These are phyloP conservation scores for Phrynocephalus vlangalii DNA, from an alignment of 2,797 vertebrate genomes.

Conservation along the genomic window DNA sequence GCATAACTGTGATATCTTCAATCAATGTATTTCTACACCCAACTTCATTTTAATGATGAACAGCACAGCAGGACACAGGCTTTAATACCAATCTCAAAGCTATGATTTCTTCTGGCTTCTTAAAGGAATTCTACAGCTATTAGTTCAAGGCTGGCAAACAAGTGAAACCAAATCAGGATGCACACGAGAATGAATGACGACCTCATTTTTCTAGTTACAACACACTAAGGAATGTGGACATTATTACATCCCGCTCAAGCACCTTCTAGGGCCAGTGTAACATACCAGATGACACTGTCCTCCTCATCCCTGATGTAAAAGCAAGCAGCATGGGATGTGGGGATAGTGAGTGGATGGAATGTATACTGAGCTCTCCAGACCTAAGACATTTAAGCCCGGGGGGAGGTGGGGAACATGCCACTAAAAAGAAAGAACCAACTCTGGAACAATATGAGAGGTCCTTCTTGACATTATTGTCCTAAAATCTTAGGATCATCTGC, in stretches of 20 bases:
- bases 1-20: constrained; percentile 2
- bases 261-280: background rate
- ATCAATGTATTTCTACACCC: constrained; percentile 23
- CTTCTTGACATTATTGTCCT: background rate
- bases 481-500: background rate
- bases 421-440: background rate
- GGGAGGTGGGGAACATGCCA: too few relatives aligned
- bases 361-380: background rate
- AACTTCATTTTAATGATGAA: constrained; percentile 27
- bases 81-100: constrained; percentile 6
- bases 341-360: too few relatives aligned
- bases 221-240: background rate
- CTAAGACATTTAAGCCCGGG: background rate
- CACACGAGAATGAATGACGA: background rate
- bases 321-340: background rate
- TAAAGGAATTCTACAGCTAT: background rate
- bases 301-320: background rate
- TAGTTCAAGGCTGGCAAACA: background rate
- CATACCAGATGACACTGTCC: background rate
- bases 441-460: background rate
- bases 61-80: background rate
- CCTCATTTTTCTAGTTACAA: background rate
- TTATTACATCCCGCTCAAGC: background rate
- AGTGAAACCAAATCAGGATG: background rate
- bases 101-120: background rate